These are phyloP conservation scores for Patiria miniata DNA, from an alignment of 35 echinoderm and acorn worm genomes.

Conservation along the genomic window DNA sequence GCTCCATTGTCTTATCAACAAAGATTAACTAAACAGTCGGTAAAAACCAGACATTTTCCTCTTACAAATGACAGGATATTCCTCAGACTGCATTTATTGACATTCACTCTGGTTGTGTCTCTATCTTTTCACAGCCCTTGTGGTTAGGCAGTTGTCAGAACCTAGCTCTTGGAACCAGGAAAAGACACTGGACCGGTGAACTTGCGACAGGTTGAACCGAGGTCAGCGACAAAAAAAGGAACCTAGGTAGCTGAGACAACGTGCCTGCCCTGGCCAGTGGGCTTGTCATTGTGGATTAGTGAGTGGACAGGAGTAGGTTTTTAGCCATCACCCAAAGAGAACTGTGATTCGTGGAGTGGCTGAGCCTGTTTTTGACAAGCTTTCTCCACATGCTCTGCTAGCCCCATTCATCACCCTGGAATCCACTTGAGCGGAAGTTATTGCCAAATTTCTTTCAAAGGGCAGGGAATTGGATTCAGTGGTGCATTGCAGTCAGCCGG, in stretches of 20 bases:
- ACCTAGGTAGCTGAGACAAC: not conserved
- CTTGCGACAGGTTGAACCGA: not conserved
- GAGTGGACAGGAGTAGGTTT: not conserved
- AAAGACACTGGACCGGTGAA: constrained; percentile 6
- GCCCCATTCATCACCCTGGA: not conserved
- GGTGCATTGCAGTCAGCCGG: not conserved
- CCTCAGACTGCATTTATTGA: constrained; percentile 7
- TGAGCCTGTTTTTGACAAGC: not conserved
- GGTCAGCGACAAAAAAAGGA: not conserved
- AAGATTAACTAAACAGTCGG: not conserved
- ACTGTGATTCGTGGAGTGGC: not conserved
- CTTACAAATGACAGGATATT: not conserved
- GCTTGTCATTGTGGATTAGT: not conserved
- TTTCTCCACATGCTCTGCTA: not conserved
- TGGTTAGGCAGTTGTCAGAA: constrained; percentile 6
- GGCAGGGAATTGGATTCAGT: not conserved
- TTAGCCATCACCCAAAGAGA: not conserved
- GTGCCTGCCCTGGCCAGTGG: not conserved
- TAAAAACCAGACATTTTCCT: not conserved
- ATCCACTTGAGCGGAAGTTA: not conserved
- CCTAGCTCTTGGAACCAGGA: not conserved
- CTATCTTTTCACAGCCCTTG: not conserved
- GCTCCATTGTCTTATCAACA: too few species aligned
- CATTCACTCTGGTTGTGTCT: not conserved
- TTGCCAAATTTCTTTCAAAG: not conserved